A percentile compares a stretch with the other conserved stretches of the same genome.
Conservation (phyloP, 2,888 invertebrate genomes). For the Pterostichus niger region DNA sequence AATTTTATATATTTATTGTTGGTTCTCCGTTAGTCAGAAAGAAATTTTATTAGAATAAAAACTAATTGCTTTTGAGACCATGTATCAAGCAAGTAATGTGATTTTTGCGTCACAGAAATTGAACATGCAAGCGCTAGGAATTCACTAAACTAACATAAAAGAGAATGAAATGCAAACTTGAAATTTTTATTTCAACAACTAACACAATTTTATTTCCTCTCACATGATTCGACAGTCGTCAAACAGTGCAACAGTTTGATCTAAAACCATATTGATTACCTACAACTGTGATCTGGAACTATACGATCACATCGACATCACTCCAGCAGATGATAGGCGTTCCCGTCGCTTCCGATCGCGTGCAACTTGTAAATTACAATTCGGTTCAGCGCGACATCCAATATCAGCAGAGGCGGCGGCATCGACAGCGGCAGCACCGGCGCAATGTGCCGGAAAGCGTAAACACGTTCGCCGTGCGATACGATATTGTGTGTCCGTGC, state of each 20-base stretch:
- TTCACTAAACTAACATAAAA: not conserved
- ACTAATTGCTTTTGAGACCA: too few species aligned
- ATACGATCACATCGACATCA: not conserved
- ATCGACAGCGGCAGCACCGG: not conserved
- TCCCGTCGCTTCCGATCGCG: not conserved
- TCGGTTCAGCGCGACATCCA: conserved; percentile 49
- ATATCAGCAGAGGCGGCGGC: conserved; percentile 19
- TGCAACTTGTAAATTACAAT: conserved; percentile 47
- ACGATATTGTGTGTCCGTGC: conserved; percentile 8
- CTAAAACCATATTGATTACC: conserved; percentile 30
- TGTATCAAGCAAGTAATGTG: too few species aligned
- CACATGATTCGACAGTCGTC: not conserved
- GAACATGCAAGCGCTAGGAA: too few species aligned
- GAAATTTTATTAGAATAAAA: too few species aligned
- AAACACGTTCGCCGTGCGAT: conserved; percentile 33
- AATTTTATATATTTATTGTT: too few species aligned
- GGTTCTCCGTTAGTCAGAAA: too few species aligned
- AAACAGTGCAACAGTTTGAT: conserved; percentile 42
- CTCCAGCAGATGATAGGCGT: conserved; percentile 6
- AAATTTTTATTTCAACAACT: not conserved
- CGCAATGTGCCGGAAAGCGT: conserved; percentile 12
- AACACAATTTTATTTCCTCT: conserved; percentile 2
- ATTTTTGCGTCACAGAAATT: too few species aligned
- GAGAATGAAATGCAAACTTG: not conserved
- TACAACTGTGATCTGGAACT: conserved; percentile 10